Evolutionary conservation across 2,113 vertebrate genomes (phyloP), one percentile per base, ranked within the genome.

Genomic region (Meriones unguiculatus): DNA sequence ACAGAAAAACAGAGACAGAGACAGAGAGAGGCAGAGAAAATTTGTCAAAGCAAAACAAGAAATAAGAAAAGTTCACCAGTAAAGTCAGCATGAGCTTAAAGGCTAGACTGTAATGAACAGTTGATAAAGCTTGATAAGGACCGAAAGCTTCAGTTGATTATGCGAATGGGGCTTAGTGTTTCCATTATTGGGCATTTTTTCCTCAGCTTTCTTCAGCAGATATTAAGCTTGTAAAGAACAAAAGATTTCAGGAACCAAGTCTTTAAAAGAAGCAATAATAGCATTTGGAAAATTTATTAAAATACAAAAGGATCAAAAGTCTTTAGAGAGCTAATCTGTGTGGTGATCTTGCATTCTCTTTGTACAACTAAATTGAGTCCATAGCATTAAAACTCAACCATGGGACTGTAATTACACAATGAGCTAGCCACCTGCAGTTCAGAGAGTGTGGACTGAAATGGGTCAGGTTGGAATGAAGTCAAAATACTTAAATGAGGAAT

Each of bases 211-310:
- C 88, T 95, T 96, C 30, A 84, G 77, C 78, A 97, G 88, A 97
- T 98, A 95, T 95, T 97, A 97, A 98, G 90, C 94, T 94, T 92
- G 52, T 91, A 97, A 97, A 94, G 94, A 96, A 92, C 77, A 97
- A 97, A 97, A 41, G 82, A 78, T 96, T 97, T 95, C 92, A 95
- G 89, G 92, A 97, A 91, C 57, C 92, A 95, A 95, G 86, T 96
- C 81, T 98, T 97, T 93, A 96, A 95, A 82, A 94, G 89, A 95
- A 95, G 95, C 59, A 98, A 96, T 95, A 98, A 98, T 97, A 97
- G 94, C 97, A 97, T 98, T 98, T 98, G 94, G 92, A 91, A 96
- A 98, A 89, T 97, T 96, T 98, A 98, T 97, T 97, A 97, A 97
- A 98, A 97, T 95, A 98, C 96, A 96, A 97, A 98, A 97, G 95